These are phyloP conservation scores for Eulithis testata DNA, from an alignment of 2,888 invertebrate genomes.

Conservation along the genomic window DNA sequence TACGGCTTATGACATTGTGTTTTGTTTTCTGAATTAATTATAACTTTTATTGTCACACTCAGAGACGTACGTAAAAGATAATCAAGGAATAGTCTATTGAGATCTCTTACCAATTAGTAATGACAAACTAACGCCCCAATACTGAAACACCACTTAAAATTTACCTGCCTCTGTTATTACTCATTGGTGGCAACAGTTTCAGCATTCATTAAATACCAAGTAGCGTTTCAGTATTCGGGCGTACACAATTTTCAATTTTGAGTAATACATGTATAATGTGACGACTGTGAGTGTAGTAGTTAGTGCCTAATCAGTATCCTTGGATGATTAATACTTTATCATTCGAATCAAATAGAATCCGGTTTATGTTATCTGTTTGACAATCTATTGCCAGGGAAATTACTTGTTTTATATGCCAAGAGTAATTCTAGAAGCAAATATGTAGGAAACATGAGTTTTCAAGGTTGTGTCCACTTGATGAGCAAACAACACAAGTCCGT, in stretches of 20 bases:
- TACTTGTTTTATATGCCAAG: neutral
- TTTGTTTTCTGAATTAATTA: neutral
- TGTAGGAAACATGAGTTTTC: conserved; percentile 2
- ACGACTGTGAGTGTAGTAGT: neutral
- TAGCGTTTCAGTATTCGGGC: no score
- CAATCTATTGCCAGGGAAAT: neutral
- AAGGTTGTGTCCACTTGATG: conserved; percentile 8
- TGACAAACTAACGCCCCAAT: no score
- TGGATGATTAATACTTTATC: neutral
- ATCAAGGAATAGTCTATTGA: no score
- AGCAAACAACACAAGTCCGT: conserved; percentile 2
- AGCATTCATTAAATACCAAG: no score
- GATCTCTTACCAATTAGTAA: no score
- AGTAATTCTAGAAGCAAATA: conserved; percentile 4
- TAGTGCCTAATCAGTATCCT: neutral
- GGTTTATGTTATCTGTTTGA: conserved; percentile 1
- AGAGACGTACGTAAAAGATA: no score
- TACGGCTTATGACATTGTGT: conserved; percentile 28
- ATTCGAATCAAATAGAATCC: neutral
- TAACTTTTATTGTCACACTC: no score
- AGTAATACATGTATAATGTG: no score
- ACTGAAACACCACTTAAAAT: no score
- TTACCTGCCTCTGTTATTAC: no score
- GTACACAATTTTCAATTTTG: no score
- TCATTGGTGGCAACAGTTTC: no score